A percentile compares a stretch with the other conserved stretches of the same genome.
These are phyloP conservation scores for Thamnophis sirtalis DNA, from an alignment of 2,113 vertebrate species.

Conservation along the genomic window DNA sequence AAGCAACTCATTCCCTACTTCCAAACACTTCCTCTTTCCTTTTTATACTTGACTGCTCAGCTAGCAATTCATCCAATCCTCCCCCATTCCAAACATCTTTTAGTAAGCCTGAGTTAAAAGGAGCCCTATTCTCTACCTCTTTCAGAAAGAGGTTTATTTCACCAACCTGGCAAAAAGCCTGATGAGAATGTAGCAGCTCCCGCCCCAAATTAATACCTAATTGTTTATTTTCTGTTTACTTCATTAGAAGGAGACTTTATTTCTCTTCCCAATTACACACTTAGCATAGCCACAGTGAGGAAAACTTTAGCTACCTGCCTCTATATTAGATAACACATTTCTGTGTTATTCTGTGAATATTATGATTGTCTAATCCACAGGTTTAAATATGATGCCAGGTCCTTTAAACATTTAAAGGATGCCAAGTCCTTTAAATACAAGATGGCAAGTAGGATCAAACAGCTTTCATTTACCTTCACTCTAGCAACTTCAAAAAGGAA, in stretches of 20 bases:
- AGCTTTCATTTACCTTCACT: not conserved
- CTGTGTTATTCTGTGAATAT: not conserved
- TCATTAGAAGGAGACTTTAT: not conserved
- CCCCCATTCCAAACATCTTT: not conserved
- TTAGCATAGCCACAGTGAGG: not conserved
- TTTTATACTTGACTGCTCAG: not conserved
- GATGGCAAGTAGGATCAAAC: not conserved
- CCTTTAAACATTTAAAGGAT: not conserved
- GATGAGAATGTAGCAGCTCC: not conserved
- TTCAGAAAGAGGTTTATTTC: not conserved
- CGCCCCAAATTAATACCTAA: slow-evolving; percentile 8
- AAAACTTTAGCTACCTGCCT: not conserved
- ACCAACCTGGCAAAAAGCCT: not conserved
- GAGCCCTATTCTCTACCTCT: not conserved
- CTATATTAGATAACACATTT: not conserved
- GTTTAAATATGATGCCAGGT: not conserved
- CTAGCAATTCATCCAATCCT: not conserved
- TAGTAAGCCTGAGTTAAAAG: not conserved
- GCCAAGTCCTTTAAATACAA: not conserved
- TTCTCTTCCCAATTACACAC: not conserved
- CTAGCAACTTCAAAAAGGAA: not conserved
- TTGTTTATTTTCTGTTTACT: slow-evolving; percentile 14
- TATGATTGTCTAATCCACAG: not conserved
- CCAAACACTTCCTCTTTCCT: not conserved
- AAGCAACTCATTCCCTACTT: not conserved